Evolutionary conservation across 2,113 vertebrate genomes (phyloP).

Genomic region (Lophotis ruficrista): DNA sequence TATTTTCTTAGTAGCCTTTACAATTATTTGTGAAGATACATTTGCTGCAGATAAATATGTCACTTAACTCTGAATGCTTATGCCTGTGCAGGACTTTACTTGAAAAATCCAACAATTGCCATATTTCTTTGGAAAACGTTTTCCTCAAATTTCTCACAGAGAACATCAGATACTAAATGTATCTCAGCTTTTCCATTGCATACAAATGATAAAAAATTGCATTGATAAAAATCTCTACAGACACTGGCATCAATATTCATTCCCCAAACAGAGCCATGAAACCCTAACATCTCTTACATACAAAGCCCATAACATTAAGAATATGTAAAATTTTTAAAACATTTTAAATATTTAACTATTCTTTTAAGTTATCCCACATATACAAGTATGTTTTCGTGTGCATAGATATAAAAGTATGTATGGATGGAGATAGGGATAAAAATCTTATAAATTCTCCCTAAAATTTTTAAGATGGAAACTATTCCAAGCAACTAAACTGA

Average conservation of each 20-base stretch:
- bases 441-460: neutral
- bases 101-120: neutral
- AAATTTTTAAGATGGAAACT: neutral
- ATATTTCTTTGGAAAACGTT: neutral
- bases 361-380: neutral
- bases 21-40: neutral
- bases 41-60: neutral
- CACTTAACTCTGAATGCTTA: neutral
- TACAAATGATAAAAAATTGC: too few species aligned
- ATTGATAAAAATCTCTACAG: neutral
- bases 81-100: neutral
- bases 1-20: neutral
- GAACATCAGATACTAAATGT: neutral
- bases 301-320: neutral
- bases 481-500: neutral
- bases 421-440: neutral
- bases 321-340: neutral
- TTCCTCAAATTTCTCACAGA: neutral
- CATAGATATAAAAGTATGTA: neutral
- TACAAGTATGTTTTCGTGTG: neutral
- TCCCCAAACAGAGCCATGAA: neutral
- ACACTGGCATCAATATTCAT: neutral
- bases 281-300: neutral
- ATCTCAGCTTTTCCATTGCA: neutral
- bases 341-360: neutral